Percentiles rank a stretch among this genome's conserved stretches.
phyloP scores from a whole-genome alignment of 2,888 invertebrate genomes.

The Coecobrya sp. region DNA sequence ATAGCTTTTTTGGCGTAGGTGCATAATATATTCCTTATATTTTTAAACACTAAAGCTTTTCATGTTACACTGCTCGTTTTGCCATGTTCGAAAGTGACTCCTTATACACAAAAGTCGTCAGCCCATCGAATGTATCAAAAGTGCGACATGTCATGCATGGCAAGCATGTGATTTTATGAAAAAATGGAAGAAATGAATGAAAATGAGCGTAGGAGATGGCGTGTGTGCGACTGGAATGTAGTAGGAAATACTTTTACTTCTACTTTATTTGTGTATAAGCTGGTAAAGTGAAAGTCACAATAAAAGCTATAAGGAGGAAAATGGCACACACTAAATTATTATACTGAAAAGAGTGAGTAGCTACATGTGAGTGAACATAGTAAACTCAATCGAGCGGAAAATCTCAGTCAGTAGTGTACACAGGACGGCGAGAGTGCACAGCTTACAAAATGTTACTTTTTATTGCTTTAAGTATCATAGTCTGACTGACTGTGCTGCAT shows the following conservation, averaged over 20 bases:
- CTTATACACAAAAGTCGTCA: neutral
- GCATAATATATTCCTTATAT: neutral
- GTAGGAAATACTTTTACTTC: neutral
- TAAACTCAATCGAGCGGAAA: constrained; percentile 64
- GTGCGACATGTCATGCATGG: constrained; percentile 17
- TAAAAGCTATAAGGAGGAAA: constrained; percentile 41
- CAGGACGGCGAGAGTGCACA: neutral
- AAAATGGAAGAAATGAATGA: constrained; percentile 61
- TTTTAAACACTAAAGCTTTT: neutral
- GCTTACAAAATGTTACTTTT: neutral
- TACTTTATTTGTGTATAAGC: neutral
- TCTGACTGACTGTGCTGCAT: neutral
- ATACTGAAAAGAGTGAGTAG: neutral
- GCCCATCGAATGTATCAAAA: neutral
- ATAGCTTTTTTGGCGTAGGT: neutral
- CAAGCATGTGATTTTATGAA: neutral
- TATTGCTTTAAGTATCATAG: constrained; percentile 26
- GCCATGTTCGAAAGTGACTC: constrained; percentile 12
- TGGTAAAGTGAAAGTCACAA: neutral
- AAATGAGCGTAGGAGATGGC: constrained; percentile 31
- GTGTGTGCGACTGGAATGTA: neutral
- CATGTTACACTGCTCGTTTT: neutral
- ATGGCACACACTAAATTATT: constrained; percentile 31
- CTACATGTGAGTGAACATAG: neutral
- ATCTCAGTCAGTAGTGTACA: constrained; percentile 49